Base-by-base conservation (phyloP, 2,113 vertebrate genomes). In the Gila orcuttii region DNA sequence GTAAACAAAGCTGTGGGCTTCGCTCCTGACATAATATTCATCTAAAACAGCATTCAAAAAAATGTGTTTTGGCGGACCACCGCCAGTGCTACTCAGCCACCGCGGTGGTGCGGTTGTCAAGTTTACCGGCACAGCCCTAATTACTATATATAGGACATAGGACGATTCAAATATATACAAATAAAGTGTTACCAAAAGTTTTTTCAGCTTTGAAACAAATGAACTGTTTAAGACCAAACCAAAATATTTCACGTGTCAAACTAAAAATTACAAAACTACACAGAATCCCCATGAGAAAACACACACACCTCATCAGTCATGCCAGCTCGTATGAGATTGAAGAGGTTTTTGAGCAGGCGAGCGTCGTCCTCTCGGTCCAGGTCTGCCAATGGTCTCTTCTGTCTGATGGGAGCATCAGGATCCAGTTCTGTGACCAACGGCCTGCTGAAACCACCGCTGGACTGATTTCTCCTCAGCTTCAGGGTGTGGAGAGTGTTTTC, bases 381-480 rank as follows among this genome's bases (percentile, higher is more conserved):
- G 88, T 99, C 97, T 23, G 97, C 98, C 86, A 99, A 95, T 0
- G 97, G 98, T 78, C 97, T 94, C 90, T 96, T 98, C 92, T 99
- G 98, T 87, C 98, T 95, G 85, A 99, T 93, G 19, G 98, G 97
- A 87, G 98, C 97, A 86, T 99, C 98, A 5, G 98, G 98, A 89
- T 99, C 98, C 95, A 99, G 90, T 89, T 99, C 97, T 74, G 97
- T 98, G 82, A 99, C 98, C 57, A 99, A 94, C 42, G 96, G 95
- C 5, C 97, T 94, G 47, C 90, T 93, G 90, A 96, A 96, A 82
- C 94, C 93, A 3, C 91, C 23, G 0, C 95, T 93, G 0, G 94
- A 92, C 68, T 91, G 89, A 2, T 93, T 92, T 62, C 95, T 95
- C 55, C 95, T 95, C 86, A 96, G 94, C 91, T 97, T 99, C 90